Conservation (phyloP, 1,140 invertebrate genomes). For the Aphelenchoides besseyi region DNA sequence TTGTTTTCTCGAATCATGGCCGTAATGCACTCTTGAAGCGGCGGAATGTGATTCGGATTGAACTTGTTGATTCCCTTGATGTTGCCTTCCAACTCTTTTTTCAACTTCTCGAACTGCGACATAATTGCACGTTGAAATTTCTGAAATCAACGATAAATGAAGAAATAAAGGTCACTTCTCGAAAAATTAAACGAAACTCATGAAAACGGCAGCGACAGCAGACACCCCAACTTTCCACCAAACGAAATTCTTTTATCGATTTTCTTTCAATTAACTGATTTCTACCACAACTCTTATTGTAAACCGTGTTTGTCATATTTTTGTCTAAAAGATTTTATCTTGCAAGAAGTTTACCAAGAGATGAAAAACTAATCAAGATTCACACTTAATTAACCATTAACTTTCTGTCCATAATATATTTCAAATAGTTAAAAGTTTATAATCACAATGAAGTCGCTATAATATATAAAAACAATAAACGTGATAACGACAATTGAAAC, state of each 20-base stretch:
- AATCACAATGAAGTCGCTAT: no score
- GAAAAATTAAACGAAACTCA: background rate
- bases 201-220: background rate
- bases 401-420: no score
- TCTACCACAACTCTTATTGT: background rate
- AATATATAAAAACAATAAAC: no score
- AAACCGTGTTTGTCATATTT: background rate
- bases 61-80: conserved; percentile 52
- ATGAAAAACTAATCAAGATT: no score
- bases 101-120: conserved; percentile 45
- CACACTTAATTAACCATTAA: no score
- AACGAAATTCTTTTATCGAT: background rate
- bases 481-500: no score
- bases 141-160: background rate
- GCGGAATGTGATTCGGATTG: conserved; percentile 47
- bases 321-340: no score
- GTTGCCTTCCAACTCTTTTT: conserved; percentile 40
- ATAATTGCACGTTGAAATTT: conserved; percentile 25
- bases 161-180: no score
- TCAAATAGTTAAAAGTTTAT: no score
- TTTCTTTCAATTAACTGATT: background rate
- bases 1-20: conserved; percentile 54
- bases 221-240: background rate
- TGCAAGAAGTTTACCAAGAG: no score
- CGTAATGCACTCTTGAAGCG: conserved; percentile 35